Conservation (phyloP, 2,888 invertebrate species). For the Panzeria rudis region DNA sequence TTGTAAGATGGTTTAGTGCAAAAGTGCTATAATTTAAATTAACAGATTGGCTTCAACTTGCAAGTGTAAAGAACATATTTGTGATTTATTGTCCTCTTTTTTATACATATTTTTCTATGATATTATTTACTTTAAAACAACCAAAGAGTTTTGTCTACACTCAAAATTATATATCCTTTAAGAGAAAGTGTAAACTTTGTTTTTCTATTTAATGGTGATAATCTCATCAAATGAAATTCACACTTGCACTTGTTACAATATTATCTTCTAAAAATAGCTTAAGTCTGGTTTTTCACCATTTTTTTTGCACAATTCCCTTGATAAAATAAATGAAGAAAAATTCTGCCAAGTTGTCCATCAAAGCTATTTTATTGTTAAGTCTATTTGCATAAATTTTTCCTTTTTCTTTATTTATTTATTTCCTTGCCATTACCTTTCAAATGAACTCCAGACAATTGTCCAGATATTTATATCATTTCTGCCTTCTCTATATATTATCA, state of each 20-base stretch:
- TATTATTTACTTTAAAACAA: not conserved
- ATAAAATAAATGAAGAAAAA: conserved; percentile 12
- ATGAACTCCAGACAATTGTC: conserved; percentile 71
- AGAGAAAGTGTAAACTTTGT: conserved; percentile 19
- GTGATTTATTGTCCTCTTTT: conserved; percentile 63
- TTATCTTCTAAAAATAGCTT: conserved; percentile 27
- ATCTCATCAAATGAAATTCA: conserved; percentile 63
- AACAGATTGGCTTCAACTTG: conserved; percentile 59
- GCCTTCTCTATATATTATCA: conserved; percentile 7
- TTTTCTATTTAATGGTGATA: conserved; percentile 39
- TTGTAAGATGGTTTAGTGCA: conserved; percentile 23
- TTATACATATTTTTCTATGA: conserved; percentile 5
- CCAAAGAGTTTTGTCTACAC: not conserved
- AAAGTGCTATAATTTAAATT: conserved; percentile 71
- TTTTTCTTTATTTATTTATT: conserved; percentile 49
- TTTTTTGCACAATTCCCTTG: conserved; percentile 63
- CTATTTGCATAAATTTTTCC: conserved; percentile 69
- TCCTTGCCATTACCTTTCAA: conserved; percentile 65
- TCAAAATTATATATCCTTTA: conserved; percentile 22
- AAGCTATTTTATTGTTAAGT: conserved; percentile 64
- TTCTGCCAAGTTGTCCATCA: conserved; percentile 68
- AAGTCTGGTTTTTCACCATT: not conserved
- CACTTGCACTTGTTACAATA: conserved; percentile 22
- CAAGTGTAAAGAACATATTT: conserved; percentile 60
- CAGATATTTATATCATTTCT: conserved; percentile 50